Evolutionary conservation across 2,888 invertebrate species (phyloP).

Genomic region (Belgica antarctica): DNA sequence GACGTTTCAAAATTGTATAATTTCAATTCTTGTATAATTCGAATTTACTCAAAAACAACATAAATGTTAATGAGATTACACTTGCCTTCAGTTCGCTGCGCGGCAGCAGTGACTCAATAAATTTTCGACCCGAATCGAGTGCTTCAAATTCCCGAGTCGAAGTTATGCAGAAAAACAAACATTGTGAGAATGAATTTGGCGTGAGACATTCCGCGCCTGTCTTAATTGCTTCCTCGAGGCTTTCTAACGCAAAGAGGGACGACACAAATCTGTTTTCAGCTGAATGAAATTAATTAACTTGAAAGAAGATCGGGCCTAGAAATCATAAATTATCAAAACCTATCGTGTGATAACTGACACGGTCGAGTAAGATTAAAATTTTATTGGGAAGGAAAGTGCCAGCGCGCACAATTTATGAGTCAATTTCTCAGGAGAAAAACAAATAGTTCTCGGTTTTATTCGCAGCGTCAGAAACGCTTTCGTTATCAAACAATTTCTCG

Average conservation of each 20-base stretch:
- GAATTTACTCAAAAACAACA: slow-evolving; percentile 2
- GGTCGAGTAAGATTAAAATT: slow-evolving; percentile 19
- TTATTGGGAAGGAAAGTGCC: slow-evolving; percentile 29
- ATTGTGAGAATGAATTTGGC: too few relatives aligned
- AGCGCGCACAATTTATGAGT: too few relatives aligned
- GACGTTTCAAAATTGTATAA: background rate
- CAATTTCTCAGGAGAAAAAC: too few relatives aligned
- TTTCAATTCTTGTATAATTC: slow-evolving; percentile 4
- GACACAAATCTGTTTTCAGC: background rate
- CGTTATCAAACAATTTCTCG: background rate
- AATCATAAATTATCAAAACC: slow-evolving; percentile 5
- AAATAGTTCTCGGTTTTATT: too few relatives aligned
- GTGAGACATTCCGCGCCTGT: background rate
- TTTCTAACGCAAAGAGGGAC: too few relatives aligned
- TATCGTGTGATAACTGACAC: slow-evolving; percentile 16
- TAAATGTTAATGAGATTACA: slow-evolving; percentile 6
- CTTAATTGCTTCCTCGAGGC: background rate
- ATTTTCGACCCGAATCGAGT: background rate
- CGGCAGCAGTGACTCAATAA: too few relatives aligned
- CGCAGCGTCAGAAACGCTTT: background rate
- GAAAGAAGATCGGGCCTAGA: background rate
- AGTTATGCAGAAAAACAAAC: background rate
- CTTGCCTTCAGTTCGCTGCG: background rate
- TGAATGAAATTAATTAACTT: background rate
- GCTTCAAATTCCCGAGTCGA: background rate